Evolutionary conservation across 2,113 vertebrate genomes (phyloP).

Genomic region (Oryzias javanicus): DNA sequence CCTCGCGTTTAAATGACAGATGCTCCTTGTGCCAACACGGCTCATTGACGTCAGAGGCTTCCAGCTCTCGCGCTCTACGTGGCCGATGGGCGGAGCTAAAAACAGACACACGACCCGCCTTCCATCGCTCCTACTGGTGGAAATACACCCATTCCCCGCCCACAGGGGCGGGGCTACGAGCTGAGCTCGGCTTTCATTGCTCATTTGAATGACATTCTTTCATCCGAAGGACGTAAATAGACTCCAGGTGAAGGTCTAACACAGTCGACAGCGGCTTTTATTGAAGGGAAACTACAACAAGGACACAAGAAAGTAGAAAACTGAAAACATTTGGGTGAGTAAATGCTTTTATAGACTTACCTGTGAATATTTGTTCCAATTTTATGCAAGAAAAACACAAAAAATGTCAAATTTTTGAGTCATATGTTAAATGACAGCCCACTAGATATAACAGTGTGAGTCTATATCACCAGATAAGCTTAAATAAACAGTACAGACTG

Average conservation of each 20-base stretch:
- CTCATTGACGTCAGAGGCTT: constrained; percentile 73
- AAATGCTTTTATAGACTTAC: no score
- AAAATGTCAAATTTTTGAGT: no score
- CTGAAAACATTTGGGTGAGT: background rate
- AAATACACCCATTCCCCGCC: background rate
- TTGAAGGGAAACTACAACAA: background rate
- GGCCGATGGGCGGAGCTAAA: constrained; percentile 19
- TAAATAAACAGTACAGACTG: no score
- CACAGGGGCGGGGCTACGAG: background rate
- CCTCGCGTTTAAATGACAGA: constrained; percentile 15
- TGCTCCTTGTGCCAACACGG: constrained; percentile 10
- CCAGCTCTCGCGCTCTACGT: constrained; percentile 42
- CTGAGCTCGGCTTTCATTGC: constrained; percentile 15
- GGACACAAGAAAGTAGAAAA: background rate
- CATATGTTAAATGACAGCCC: no score
- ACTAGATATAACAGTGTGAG: no score
- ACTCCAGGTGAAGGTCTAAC: constrained; percentile 1
- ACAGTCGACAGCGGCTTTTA: background rate
- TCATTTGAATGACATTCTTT: background rate
- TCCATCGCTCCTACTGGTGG: constrained; percentile 19
- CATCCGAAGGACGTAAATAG: constrained; percentile 16
- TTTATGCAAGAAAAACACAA: no score
- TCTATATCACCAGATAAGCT: no score
- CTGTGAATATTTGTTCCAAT: no score
- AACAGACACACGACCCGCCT: rapidly evolving